phyloP scores from a whole-genome alignment of 2,113 vertebrate genomes.

The Ibidorhyncha struthersii region DNA sequence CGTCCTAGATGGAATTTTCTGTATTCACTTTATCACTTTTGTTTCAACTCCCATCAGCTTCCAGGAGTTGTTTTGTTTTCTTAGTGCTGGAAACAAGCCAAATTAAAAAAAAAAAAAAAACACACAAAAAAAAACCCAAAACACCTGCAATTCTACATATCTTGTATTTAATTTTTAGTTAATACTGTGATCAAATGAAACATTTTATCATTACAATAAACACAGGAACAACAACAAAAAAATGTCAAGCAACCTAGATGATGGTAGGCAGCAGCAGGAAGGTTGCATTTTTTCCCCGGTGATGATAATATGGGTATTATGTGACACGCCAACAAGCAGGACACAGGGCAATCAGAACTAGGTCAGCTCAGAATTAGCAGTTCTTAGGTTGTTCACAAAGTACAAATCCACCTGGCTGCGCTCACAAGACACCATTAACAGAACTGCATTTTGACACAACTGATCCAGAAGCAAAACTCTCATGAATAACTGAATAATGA shows the following conservation, averaged over 20 bases:
- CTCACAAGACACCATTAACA: background rate
- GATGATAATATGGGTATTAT: background rate
- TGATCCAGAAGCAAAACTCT: background rate
- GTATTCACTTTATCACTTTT: background rate
- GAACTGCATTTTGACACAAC: background rate
- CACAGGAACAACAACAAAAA: background rate
- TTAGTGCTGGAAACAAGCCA: background rate
- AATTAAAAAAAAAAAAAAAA: background rate
- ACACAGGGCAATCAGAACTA: background rate
- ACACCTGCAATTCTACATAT: background rate
- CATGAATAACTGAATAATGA: background rate
- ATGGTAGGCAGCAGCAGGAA: background rate
- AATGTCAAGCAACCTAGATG: background rate
- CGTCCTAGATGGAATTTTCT: background rate
- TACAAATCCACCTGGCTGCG: background rate
- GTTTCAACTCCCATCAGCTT: background rate
- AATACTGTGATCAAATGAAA: background rate
- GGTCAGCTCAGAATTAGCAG: slow-evolving; percentile 3
- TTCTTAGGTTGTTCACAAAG: background rate
- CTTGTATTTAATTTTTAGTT: background rate
- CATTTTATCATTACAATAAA: background rate
- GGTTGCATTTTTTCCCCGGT: background rate
- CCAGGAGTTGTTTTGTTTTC: background rate
- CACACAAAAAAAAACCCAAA: background rate
- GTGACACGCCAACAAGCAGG: background rate